phyloP scores from a whole-genome alignment of 2,113 vertebrate genomes.

The Caranx melampygus region DNA sequence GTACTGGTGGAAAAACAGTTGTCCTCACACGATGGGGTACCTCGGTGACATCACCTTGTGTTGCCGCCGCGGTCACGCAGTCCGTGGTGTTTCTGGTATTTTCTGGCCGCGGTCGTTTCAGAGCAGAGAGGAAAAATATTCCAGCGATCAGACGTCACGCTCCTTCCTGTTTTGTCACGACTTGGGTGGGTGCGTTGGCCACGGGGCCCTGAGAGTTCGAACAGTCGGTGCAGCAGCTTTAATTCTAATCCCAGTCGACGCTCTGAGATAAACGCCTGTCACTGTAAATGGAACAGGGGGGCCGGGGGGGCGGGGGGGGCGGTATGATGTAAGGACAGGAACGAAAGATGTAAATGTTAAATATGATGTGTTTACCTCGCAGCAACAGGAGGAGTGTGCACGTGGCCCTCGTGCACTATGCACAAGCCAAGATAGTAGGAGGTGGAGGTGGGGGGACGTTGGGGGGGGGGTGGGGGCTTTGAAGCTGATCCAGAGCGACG shows the following conservation, averaged over 20 bases:
- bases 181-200: too few relatives aligned
- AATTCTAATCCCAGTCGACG: not conserved
- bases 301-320: not conserved
- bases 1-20: too few relatives aligned
- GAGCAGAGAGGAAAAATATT: too few relatives aligned
- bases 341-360: conserved; percentile 32
- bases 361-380: conserved; percentile 41
- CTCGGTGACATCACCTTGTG: too few relatives aligned
- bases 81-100: too few relatives aligned
- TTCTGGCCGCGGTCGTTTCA: too few relatives aligned
- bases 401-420: not conserved
- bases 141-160: too few relatives aligned
- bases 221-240: conserved; percentile 1
- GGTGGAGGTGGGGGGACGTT: conserved; percentile 31
- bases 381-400: conserved; percentile 46
- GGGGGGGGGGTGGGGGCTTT: conserved; percentile 40
- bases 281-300: conserved; percentile 15
- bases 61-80: too few relatives aligned
- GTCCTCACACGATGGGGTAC: too few relatives aligned
- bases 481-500: conserved; percentile 72
- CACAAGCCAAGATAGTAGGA: conserved; percentile 22
- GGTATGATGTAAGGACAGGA: conserved; percentile 30
- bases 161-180: too few relatives aligned
- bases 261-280: conserved; percentile 2
- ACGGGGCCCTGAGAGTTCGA: not conserved